Conservation (phyloP, 1,140 invertebrate species). For the Dendrolimus punctatus region DNA sequence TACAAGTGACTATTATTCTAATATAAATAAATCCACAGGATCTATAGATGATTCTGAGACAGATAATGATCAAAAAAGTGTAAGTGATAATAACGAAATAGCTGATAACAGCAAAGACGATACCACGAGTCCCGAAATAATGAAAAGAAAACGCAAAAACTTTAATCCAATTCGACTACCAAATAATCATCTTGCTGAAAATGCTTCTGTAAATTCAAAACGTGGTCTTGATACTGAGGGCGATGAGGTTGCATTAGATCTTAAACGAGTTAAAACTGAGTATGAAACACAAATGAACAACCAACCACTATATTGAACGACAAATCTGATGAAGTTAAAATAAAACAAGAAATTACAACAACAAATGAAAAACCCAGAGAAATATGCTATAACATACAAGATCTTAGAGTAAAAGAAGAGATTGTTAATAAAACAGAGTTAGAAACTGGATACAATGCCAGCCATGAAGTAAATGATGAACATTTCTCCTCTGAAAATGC, state of each 20-base stretch:
- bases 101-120: constrained; percentile 56
- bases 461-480: constrained; percentile 20
- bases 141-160: constrained; percentile 89
- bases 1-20: constrained; percentile 65
- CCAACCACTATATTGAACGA: constrained; percentile 12
- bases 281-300: constrained; percentile 19
- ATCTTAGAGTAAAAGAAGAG: constrained; percentile 52
- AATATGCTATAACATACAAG: constrained; percentile 32
- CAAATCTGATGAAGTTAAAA: constrained; percentile 21
- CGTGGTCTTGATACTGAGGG: constrained; percentile 24
- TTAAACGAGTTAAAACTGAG: constrained; percentile 59
- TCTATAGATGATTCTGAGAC: constrained; percentile 73
- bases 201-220: constrained; percentile 19
- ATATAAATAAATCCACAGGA: constrained; percentile 46
- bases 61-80: constrained; percentile 79
- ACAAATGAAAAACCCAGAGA: constrained; percentile 44
- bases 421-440: constrained; percentile 24
- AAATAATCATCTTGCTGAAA: constrained; percentile 28
- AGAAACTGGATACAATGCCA: constrained; percentile 13
- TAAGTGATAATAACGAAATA: constrained; percentile 84
- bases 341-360: constrained; percentile 34
- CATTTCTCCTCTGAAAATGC: constrained; percentile 75
- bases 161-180: constrained; percentile 88
- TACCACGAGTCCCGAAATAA: constrained; percentile 59
- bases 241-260: constrained; percentile 40